Base-by-base conservation (phyloP, 1,140 invertebrate genomes). In the Cotesia vestalis region DNA sequence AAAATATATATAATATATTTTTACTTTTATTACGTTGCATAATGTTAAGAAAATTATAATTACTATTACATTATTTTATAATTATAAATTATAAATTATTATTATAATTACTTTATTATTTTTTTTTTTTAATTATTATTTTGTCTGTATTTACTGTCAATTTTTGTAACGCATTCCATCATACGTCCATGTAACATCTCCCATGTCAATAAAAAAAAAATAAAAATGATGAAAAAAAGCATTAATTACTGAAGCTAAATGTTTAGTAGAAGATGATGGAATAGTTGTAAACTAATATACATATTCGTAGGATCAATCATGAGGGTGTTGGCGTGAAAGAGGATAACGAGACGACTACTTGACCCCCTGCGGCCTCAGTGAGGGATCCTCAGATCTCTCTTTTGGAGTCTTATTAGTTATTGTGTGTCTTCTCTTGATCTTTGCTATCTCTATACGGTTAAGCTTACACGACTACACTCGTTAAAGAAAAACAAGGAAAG, bases 201-300 rank as follows among this genome's bases (percentile, higher is more conserved):
- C 81, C 79, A 84, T 80, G 82, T 83, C 81, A 84, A 82, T 84
- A 80, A 84, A 81, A 79, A 75, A 73, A 77, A 72, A 61, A 5
- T 61, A 57, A 34, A 0, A 61, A 57, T 57, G 17, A 14, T 53
- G 46, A 53, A 36, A 34, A 69, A 51, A 66, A 38, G 51, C 52
- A 52, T 66, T 14, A 40, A 59, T 66, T 40, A 51, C 46, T 40
- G 55, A 66, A 59, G 38, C 14, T 34, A 60, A 52, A 46, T 63
- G 1, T 69, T 66, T 20, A 17, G 8, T 52, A 62, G 11, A 8
- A 51, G 27, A 46, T 52, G 51, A 59, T 60, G 3, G 11, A 46
- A 46, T 46, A 46, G 40, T 46, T 46, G 40, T 46, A 52, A 52
- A 53, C 40, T 69, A 51, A 73, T 66, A 71, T 70, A 61, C 53